phyloP scores from a whole-genome alignment of 1,140 invertebrate species.

The Formica exsecta region DNA sequence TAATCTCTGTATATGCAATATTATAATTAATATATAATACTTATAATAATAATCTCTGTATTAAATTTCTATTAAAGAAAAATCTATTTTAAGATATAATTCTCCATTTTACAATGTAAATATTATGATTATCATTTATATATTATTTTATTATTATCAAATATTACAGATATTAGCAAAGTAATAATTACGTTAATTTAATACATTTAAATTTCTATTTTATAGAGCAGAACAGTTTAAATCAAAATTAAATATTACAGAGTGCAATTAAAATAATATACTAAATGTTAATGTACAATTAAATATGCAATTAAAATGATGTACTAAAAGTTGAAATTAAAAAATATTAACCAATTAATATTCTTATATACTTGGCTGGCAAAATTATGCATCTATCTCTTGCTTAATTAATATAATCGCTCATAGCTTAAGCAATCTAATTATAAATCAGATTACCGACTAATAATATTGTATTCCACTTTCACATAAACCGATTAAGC shows the following conservation, averaged over 20 bases:
- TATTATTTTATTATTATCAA: too few relatives aligned
- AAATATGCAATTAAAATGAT: too few relatives aligned
- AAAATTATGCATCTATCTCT: background rate
- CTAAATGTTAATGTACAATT: too few relatives aligned
- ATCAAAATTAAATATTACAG: too few relatives aligned
- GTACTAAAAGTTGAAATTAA: too few relatives aligned
- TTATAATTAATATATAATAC: background rate
- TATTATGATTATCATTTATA: too few relatives aligned
- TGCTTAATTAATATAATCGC: slow-evolving; percentile 13
- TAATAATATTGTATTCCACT: slow-evolving; percentile 48
- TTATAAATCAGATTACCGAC: slow-evolving; percentile 12
- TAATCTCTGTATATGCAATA: background rate
- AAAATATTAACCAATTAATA: background rate
- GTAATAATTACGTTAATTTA: too few relatives aligned
- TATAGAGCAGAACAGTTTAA: too few relatives aligned
- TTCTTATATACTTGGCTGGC: background rate
- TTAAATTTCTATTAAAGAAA: background rate
- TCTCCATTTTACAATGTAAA: background rate
- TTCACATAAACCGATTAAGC: slow-evolving; percentile 52
- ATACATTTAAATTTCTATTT: too few relatives aligned
- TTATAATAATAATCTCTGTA: background rate
- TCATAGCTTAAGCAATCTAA: slow-evolving; percentile 11
- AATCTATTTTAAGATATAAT: background rate
- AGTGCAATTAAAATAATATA: too few relatives aligned
- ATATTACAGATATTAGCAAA: too few relatives aligned